Percentiles rank a stretch among this genome's conserved stretches.
phyloP scores from a whole-genome alignment of 2,113 vertebrate species.

The Salvelinus sp. region DNA sequence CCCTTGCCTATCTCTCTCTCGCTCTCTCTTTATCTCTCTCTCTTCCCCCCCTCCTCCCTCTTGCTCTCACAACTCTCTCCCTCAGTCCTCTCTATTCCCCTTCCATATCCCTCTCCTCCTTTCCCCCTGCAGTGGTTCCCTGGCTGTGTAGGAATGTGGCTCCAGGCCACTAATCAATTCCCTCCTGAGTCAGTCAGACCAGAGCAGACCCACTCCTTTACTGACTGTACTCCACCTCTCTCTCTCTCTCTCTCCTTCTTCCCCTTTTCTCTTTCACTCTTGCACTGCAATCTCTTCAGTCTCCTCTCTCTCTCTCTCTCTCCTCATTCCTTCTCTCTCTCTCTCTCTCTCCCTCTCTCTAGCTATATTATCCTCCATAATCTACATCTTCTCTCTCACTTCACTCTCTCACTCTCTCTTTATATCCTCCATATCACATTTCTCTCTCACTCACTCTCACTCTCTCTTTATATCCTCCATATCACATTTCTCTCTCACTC shows the following conservation, averaged over 20 bases:
- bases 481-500: neutral
- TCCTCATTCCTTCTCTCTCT: neutral
- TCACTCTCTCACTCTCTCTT: neutral
- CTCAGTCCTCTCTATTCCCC: constrained; percentile 5
- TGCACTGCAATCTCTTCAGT: neutral
- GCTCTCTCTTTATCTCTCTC: constrained; percentile 33
- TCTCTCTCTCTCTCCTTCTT: constrained; percentile 5
- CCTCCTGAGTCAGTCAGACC: constrained; percentile 47
- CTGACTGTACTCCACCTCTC: constrained; percentile 1
- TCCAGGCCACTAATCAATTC: constrained; percentile 62
- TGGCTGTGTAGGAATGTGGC: constrained; percentile 47
- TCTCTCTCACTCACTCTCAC: neutral
- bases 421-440: neutral
- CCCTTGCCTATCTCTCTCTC: constrained; percentile 36
- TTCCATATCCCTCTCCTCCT: neutral
- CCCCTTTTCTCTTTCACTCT: constrained; percentile 16
- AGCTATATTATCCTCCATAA: neutral
- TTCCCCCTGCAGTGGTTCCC: constrained; percentile 24
- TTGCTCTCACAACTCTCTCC: constrained; percentile 46
- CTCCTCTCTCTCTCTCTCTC: neutral
- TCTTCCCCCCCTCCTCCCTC: constrained; percentile 21
- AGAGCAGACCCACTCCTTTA: neutral
- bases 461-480: neutral
- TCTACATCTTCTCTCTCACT: neutral
- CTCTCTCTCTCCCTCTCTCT: neutral